These are phyloP conservation scores for Nephrotoma guestfalica DNA, from an alignment of 2,888 invertebrate genomes.

Conservation along the genomic window DNA sequence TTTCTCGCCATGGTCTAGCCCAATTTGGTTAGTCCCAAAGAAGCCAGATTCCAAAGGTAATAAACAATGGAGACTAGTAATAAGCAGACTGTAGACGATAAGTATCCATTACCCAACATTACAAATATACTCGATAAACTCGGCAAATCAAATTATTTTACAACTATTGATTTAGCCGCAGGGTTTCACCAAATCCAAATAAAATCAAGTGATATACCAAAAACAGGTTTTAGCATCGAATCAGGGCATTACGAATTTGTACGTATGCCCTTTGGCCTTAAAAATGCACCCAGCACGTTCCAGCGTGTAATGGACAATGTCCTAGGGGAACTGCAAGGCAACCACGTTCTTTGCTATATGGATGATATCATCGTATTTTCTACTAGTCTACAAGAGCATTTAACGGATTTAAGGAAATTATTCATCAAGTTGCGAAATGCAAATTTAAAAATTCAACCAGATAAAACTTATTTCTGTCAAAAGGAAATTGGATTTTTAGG, in stretches of 20 bases:
- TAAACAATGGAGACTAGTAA: neutral
- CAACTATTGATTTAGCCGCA: neutral
- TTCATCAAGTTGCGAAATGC: neutral
- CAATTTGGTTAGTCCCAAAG: neutral
- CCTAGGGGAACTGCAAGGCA: neutral
- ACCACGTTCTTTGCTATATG: neutral
- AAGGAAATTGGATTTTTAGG: neutral
- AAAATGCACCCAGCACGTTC: neutral
- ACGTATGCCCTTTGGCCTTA: neutral
- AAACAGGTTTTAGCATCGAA: neutral
- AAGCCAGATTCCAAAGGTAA: neutral
- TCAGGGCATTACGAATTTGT: neutral
- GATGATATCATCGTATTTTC: neutral
- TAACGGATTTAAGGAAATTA: neutral
- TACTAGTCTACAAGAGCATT: neutral
- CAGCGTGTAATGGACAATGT: neutral
- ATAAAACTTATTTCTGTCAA: neutral
- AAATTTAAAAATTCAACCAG: neutral
- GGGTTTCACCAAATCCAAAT: neutral
- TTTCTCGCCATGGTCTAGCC: neutral
- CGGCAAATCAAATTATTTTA: neutral
- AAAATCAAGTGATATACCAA: neutral
- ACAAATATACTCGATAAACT: neutral
- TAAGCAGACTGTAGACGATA: neutral
- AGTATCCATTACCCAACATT: slow-evolving; percentile 13